Evolutionary conservation across 1,140 invertebrate genomes (phyloP).

Genomic region (Zaprionus taronus): DNA sequence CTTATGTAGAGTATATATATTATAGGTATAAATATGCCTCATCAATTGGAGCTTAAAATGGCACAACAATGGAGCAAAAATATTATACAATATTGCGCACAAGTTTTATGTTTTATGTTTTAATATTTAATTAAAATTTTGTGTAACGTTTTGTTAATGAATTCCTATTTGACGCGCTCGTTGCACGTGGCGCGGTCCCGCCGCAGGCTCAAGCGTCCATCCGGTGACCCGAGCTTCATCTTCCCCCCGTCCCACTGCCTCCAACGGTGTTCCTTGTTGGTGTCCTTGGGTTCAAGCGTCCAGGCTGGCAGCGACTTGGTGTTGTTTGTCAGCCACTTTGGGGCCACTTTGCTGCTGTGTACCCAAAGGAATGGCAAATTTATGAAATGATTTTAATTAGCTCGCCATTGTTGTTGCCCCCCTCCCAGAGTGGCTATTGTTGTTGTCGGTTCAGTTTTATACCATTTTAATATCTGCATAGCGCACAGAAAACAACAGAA

Average conservation of each 20-base stretch:
- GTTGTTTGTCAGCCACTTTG: conserved; percentile 42
- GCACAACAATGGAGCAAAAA: conserved; percentile 17
- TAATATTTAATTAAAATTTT: conserved; percentile 83
- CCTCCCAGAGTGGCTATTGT: background rate
- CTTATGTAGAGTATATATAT: too few relatives aligned
- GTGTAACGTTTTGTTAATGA: conserved; percentile 83
- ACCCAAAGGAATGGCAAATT: conserved; percentile 74
- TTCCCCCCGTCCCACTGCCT: background rate
- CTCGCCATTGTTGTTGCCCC: conserved; percentile 31
- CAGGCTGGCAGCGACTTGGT: conserved; percentile 26
- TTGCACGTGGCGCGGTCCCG: conserved; percentile 70
- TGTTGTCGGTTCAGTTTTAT: conserved; percentile 48
- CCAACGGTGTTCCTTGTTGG: background rate
- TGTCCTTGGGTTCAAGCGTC: conserved; percentile 19
- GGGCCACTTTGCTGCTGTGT: conserved; percentile 40
- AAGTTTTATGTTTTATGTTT: conserved; percentile 80
- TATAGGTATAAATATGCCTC: background rate
- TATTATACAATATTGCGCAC: conserved; percentile 62
- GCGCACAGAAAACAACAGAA: conserved; percentile 9
- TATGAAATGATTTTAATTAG: conserved; percentile 81
- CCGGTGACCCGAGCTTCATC: conserved; percentile 17
- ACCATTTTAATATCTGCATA: conserved; percentile 62
- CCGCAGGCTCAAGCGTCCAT: conserved; percentile 61
- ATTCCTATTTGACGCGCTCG: conserved; percentile 80
- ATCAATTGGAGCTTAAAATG: background rate